phyloP scores from a whole-genome alignment of 1,140 invertebrate species.

The Zaprionus camerounensis region DNA sequence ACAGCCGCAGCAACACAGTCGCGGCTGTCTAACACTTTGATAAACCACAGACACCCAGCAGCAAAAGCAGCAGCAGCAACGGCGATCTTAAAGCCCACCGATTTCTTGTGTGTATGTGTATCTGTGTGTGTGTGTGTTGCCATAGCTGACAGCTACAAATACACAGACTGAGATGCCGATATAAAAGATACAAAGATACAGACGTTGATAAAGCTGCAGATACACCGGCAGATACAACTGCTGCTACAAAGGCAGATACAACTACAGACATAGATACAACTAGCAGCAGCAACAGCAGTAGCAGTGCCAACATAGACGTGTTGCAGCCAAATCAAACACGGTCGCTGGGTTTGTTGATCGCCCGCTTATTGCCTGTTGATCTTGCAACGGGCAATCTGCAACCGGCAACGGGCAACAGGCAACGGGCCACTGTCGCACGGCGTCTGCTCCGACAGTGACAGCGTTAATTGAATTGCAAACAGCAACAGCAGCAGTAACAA shows the following conservation, averaged over 20 bases:
- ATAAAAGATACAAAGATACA: constrained; percentile 11
- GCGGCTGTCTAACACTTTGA: constrained; percentile 54
- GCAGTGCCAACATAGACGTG: neutral
- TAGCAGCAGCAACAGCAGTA: neutral
- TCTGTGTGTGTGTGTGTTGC: neutral
- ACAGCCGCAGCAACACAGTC: constrained; percentile 22
- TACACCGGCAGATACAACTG: constrained; percentile 9
- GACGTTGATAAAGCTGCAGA: constrained; percentile 2
- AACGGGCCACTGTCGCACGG: constrained; percentile 7
- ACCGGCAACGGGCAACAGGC: neutral
- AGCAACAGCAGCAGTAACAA: constrained; percentile 21
- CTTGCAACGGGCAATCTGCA: constrained; percentile 62
- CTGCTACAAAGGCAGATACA: neutral
- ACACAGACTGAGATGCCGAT: constrained; percentile 2
- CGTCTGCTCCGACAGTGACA: constrained; percentile 54
- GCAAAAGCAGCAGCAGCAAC: neutral
- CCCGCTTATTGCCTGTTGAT: constrained; percentile 49
- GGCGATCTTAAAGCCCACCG: constrained; percentile 26
- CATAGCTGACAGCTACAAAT: constrained; percentile 21
- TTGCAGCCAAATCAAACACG: constrained; percentile 48
- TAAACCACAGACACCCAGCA: constrained; percentile 58
- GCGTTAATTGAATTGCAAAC: constrained; percentile 81
- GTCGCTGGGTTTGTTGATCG: constrained; percentile 37
- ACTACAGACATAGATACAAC: neutral
- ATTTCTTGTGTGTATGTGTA: constrained; percentile 3